A percentile compares a stretch with the other conserved stretches of the same genome.
phyloP scores from a whole-genome alignment of 2,113 vertebrate genomes.

The crab-eating macaque (Macaca fascicularis) region T2T-MFA8v1.1 NC_088385.1:4474001-4474500 shows the following conservation, averaged over 20 bases:
- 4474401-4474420: slow-evolving; percentile 70
- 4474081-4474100: accelerated
- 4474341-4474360: slow-evolving; percentile 76
- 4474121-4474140: neutral
- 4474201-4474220: slow-evolving; percentile 98
- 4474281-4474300: slow-evolving; percentile 57
- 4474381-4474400: slow-evolving; percentile 72
- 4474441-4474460: slow-evolving; percentile 2
- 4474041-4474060: neutral
- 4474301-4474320: slow-evolving; percentile 62
- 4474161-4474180: neutral
- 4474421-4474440: slow-evolving; percentile 53
- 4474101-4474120: too few relatives aligned
- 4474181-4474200: slow-evolving; percentile 85
- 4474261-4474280: slow-evolving; percentile 99
- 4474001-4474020: neutral
- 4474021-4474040: neutral
- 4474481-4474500: slow-evolving; percentile 42
- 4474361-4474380: slow-evolving; percentile 74
- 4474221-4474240: slow-evolving; percentile 98
- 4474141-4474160: neutral
- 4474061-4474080: neutral
- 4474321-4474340: slow-evolving; percentile 76
- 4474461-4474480: slow-evolving; percentile 30
- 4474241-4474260: slow-evolving; percentile 95